phyloP scores from a whole-genome alignment of 2,888 invertebrate species.

The Oscheius sp. region DNA sequence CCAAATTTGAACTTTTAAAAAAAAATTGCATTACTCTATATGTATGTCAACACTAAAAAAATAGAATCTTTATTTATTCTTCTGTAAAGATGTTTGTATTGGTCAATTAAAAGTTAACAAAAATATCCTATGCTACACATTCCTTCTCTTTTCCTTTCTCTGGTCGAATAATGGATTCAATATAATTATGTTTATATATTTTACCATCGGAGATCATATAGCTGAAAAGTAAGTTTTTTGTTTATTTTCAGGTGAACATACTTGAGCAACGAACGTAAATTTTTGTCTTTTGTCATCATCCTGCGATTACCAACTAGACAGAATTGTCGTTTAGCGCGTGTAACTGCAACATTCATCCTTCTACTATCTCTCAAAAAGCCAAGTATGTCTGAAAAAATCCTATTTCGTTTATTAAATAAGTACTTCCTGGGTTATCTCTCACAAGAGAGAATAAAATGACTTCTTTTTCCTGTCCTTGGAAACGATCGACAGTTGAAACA shows the following conservation, averaged over 20 bases:
- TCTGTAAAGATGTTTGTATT: no score
- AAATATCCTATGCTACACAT: no score
- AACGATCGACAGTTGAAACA: slow-evolving; percentile 39
- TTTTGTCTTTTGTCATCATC: slow-evolving; percentile 28
- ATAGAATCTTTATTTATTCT: no score
- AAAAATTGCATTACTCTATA: no score
- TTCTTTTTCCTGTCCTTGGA: slow-evolving; percentile 55
- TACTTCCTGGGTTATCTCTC: slow-evolving; percentile 44
- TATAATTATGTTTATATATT: no score
- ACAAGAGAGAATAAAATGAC: slow-evolving; percentile 53
- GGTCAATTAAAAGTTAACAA: no score
- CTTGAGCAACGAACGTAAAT: slow-evolving; percentile 9
- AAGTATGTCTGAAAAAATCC: slow-evolving; percentile 25
- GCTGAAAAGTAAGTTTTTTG: background rate
- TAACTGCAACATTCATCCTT: slow-evolving; percentile 49
- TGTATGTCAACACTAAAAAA: no score
- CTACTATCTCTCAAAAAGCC: slow-evolving; percentile 45
- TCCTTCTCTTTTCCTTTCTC: no score
- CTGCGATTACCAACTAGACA: slow-evolving; percentile 36
- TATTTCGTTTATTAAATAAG: background rate
- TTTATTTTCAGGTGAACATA: background rate
- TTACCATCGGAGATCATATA: no score
- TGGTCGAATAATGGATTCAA: no score
- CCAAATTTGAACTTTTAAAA: no score
- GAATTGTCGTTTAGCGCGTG: slow-evolving; percentile 48